A percentile compares a stretch with the other conserved stretches of the same genome.
These are phyloP conservation scores for Atopsyche davidsoni DNA, from an alignment of 1,140 invertebrate species.

Conservation along the genomic window DNA sequence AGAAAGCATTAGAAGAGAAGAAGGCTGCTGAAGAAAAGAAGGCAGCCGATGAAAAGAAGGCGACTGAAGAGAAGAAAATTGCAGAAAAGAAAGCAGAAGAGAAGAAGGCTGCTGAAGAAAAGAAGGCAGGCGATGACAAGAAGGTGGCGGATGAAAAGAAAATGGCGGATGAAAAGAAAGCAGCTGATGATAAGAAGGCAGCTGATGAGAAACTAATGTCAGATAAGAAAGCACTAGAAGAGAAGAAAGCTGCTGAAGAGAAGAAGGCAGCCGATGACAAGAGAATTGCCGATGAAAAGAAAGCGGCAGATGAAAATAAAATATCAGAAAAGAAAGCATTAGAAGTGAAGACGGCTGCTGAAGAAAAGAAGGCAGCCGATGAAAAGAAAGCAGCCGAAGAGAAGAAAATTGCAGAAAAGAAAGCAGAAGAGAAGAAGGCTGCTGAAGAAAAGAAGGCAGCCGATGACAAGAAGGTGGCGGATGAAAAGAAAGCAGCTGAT, in stretches of 20 bases:
- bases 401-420: too few species aligned
- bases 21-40: constrained; percentile 6
- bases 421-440: too few species aligned
- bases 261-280: constrained; percentile 19
- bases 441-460: too few species aligned
- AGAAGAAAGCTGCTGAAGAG: constrained; percentile 17
- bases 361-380: constrained; percentile 13
- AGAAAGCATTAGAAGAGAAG: constrained; percentile 6
- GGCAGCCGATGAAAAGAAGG: constrained; percentile 10
- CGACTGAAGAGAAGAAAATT: constrained; percentile 2
- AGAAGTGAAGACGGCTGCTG: constrained; percentile 5
- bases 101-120: constrained; percentile 34
- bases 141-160: constrained; percentile 18
- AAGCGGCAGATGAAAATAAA: constrained; percentile 26
- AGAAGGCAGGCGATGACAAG: constrained; percentile 25
- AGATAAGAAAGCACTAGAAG: constrained; percentile 17
- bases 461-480: background rate
- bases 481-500: constrained; percentile 25
- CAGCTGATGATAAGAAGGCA: constrained; percentile 10
- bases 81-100: constrained; percentile 12
- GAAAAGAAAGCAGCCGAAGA: constrained; percentile 9
- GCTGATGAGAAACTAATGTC: constrained; percentile 25
- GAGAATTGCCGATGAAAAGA: constrained; percentile 7
- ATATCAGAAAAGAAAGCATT: constrained; percentile 6
- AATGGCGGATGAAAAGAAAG: constrained; percentile 10